Conservation (phyloP, 2,113 vertebrate genomes). For the Pangasianodon gigas region DNA sequence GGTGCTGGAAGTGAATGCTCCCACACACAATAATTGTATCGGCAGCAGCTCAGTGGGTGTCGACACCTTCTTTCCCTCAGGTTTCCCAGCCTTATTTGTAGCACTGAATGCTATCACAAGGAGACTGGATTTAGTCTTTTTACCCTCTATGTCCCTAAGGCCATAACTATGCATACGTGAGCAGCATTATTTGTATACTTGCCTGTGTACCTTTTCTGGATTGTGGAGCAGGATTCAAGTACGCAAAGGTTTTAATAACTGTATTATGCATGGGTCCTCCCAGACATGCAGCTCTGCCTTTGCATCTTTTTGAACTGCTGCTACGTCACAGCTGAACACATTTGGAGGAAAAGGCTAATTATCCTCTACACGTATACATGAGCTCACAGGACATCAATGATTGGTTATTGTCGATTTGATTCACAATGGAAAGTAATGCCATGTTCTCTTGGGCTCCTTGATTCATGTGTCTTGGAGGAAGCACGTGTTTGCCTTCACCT, state of each 20-base stretch:
- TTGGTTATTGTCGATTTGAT: background rate
- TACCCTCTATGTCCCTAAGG: background rate
- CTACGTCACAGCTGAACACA: background rate
- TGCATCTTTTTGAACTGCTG: background rate
- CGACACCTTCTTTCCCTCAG: constrained; percentile 2
- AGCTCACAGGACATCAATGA: background rate
- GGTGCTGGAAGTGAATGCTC: constrained; percentile 6
- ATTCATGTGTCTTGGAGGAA: background rate
- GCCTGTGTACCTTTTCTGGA: background rate
- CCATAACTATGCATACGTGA: background rate
- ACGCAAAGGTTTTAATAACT: background rate
- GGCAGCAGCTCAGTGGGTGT: background rate
- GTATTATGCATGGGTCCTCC: no score
- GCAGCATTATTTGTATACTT: background rate
- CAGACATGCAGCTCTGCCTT: no score
- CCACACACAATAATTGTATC: constrained; percentile 8
- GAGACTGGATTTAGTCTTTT: background rate
- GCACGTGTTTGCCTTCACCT: background rate
- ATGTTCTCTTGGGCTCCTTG: background rate
- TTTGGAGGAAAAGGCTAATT: background rate
- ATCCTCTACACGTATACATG: background rate
- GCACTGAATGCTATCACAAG: background rate
- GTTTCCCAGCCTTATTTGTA: background rate
- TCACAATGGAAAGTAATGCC: background rate
- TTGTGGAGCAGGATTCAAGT: background rate